Evolutionary conservation across 2,113 vertebrate species (phyloP).

Genomic region (Hystrix brachyura): DNA sequence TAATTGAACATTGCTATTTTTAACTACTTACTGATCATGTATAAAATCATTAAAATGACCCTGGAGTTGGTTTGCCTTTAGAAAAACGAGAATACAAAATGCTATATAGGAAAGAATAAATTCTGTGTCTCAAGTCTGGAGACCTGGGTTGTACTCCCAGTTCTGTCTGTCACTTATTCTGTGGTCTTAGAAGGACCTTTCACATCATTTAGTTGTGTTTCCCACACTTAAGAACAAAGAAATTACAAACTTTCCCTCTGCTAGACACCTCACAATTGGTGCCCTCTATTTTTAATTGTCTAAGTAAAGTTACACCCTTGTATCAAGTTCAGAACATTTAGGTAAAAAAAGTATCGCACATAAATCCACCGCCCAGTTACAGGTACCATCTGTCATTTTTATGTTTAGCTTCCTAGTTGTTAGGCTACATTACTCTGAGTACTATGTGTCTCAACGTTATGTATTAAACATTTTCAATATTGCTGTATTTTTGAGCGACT

Average conservation of each 20-base stretch:
- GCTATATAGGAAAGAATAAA: neutral
- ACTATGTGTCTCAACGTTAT: neutral
- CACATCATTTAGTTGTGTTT: slow-evolving; percentile 7
- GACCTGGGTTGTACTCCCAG: neutral
- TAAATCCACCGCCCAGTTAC: neutral
- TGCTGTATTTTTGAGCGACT: slow-evolving; percentile 47
- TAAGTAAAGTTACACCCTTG: neutral
- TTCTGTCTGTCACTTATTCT: neutral
- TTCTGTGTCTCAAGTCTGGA: neutral
- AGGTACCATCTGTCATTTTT: neutral
- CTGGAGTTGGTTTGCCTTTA: neutral
- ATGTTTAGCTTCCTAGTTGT: neutral
- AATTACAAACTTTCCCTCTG: neutral
- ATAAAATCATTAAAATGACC: neutral
- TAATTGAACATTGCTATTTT: slow-evolving; percentile 12
- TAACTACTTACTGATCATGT: neutral
- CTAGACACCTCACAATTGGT: neutral
- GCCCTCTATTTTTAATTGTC: neutral
- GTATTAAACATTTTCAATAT: slow-evolving; percentile 30
- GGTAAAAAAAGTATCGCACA: neutral
- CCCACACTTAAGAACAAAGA: neutral
- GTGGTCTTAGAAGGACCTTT: neutral
- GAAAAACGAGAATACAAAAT: neutral
- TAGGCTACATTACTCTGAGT: neutral
- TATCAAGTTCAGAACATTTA: neutral